These are phyloP conservation scores for Crioceris asparagi DNA, from an alignment of 2,888 invertebrate genomes.

Conservation along the genomic window DNA sequence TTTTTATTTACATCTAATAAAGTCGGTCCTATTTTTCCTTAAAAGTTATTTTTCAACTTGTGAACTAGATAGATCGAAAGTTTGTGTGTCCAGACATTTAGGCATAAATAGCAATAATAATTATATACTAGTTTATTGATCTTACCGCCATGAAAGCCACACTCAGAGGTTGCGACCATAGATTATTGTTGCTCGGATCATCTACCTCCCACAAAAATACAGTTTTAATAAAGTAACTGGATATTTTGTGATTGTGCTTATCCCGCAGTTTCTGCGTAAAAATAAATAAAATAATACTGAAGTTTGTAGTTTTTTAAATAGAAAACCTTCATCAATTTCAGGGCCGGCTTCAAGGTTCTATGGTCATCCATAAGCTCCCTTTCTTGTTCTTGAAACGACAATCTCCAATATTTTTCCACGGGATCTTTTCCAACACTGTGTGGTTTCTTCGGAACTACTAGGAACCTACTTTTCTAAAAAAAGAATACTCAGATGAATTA, in stretches of 20 bases:
- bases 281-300: slow-evolving; percentile 14
- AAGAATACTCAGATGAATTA: too few relatives aligned
- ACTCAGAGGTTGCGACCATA: slow-evolving; percentile 26
- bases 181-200: slow-evolving; percentile 17
- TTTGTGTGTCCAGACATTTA: too few relatives aligned
- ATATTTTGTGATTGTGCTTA: slow-evolving; percentile 30
- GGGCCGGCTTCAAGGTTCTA: slow-evolving; percentile 28
- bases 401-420: slow-evolving; percentile 30
- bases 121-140: too few relatives aligned
- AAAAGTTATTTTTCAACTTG: too few relatives aligned
- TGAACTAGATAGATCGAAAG: too few relatives aligned
- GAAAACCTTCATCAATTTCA: slow-evolving; percentile 30
- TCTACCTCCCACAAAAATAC: slow-evolving; percentile 34
- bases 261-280: slow-evolving; percentile 39
- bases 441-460: slow-evolving; percentile 33
- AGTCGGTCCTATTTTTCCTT: too few relatives aligned
- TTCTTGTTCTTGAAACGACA: slow-evolving; percentile 38
- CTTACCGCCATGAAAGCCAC: slow-evolving; percentile 29
- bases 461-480: slow-evolving; percentile 23
- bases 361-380: slow-evolving; percentile 25
- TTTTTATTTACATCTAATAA: too few relatives aligned
- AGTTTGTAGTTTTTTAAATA: slow-evolving; percentile 4
- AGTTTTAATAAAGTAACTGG: slow-evolving; percentile 42
- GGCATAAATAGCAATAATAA: too few relatives aligned
- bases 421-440: slow-evolving; percentile 11